Evolutionary conservation across 2,797 vertebrate genomes (phyloP).

Genomic region (Halcyon leucocephala): DNA sequence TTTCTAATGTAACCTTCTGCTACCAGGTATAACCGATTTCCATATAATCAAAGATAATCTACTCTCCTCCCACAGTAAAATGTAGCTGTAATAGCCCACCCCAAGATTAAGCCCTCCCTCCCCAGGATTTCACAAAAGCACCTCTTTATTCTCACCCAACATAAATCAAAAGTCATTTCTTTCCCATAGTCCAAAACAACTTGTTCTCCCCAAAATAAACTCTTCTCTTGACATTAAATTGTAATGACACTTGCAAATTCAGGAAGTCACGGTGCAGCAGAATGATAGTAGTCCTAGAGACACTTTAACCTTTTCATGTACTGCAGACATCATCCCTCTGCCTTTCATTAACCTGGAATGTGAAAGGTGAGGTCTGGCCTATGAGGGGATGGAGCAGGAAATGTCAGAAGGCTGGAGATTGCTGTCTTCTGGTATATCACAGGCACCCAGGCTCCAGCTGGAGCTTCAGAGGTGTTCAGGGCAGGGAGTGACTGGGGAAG

Average conservation of each 20-base stretch:
- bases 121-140: neutral
- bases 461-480: neutral
- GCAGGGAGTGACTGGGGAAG: neutral
- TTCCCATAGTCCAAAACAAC: neutral
- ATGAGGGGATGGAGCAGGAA: neutral
- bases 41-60: neutral
- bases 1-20: neutral
- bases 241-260: neutral
- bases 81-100: neutral
- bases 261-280: neutral
- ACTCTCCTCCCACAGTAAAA: neutral
- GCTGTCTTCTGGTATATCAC: neutral
- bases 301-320: conserved; percentile 10
- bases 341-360: neutral
- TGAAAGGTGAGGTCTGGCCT: neutral
- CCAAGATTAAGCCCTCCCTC: neutral
- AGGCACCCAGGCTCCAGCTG: neutral
- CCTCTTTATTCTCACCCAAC: neutral
- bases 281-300: neutral
- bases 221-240: neutral
- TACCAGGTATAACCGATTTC: neutral
- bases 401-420: neutral
- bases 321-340: neutral
- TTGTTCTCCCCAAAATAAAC: neutral
- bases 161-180: neutral